Evolutionary conservation across 2,888 invertebrate species (phyloP).

Genomic region (Girardia tigrina): DNA sequence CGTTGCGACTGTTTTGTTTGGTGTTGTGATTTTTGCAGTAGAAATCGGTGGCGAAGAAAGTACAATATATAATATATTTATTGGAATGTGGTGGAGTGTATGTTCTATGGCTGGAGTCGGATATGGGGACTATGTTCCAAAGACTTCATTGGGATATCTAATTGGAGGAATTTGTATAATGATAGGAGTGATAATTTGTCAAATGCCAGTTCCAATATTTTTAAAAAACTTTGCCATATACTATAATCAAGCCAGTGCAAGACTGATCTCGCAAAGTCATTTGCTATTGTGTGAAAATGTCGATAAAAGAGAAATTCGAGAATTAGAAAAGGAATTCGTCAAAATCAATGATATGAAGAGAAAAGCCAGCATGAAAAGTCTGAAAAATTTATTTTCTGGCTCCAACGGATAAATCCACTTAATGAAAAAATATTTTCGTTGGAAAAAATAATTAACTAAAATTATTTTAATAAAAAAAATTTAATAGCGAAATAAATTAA

Average conservation of each 20-base stretch:
- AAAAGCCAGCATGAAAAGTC: too few relatives aligned
- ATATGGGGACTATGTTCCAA: background rate
- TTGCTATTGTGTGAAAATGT: background rate
- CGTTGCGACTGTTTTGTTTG: background rate
- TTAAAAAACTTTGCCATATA: background rate
- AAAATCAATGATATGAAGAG: background rate
- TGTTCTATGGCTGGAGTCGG: background rate
- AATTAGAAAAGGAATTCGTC: background rate
- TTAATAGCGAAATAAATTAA: too few relatives aligned
- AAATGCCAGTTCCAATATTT: background rate
- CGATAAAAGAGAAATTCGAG: slow-evolving; percentile 10
- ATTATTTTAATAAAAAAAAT: too few relatives aligned
- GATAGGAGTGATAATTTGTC: background rate
- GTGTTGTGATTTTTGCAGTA: background rate
- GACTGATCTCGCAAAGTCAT: background rate
- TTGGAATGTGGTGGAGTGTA: background rate
- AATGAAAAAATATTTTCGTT: too few relatives aligned
- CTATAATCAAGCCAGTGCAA: slow-evolving; percentile 16
- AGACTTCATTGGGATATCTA: background rate
- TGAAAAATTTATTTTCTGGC: too few relatives aligned
- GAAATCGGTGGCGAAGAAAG: background rate
- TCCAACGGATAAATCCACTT: too few relatives aligned
- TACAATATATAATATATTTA: background rate
- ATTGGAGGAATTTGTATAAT: background rate
- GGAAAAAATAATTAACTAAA: too few relatives aligned